These are phyloP conservation scores for Ochotona princeps DNA, from an alignment of 2,113 vertebrate species.

Conservation along the genomic window DNA sequence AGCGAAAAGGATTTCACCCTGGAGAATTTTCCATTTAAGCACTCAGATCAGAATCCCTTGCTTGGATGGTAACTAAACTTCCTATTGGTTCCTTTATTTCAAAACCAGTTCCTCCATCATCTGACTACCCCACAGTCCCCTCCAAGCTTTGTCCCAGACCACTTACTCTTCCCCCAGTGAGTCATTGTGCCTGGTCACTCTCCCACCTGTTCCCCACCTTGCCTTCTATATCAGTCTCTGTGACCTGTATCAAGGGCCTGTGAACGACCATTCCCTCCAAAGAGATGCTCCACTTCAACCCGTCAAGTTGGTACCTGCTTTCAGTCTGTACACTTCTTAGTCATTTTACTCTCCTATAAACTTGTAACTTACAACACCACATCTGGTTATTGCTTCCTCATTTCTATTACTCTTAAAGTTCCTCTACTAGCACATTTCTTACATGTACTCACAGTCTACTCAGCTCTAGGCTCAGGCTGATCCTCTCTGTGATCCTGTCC, in stretches of 20 bases:
- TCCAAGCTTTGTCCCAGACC: neutral
- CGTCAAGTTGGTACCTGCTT: neutral
- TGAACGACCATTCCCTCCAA: no score
- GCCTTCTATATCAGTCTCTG: neutral
- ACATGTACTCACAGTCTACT: neutral
- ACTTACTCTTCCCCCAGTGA: neutral
- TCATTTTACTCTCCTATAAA: neutral
- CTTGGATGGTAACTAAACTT: neutral
- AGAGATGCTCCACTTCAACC: slow-evolving; percentile 4
- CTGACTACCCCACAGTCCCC: neutral
- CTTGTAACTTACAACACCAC: neutral
- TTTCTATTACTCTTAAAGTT: neutral
- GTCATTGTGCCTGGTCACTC: neutral
- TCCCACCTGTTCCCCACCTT: neutral
- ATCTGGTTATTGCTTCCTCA: neutral
- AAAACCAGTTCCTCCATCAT: neutral
- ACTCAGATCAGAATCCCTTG: neutral
- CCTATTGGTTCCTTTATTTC: neutral
- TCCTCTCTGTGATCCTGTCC: neutral
- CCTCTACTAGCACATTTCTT: neutral
- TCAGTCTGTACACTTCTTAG: neutral
- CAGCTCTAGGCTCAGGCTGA: neutral
- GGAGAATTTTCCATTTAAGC: neutral
- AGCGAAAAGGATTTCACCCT: neutral
- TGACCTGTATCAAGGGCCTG: neutral